Conservation (phyloP, 2,113 vertebrate species). For the Cynocephalus volans region DNA sequence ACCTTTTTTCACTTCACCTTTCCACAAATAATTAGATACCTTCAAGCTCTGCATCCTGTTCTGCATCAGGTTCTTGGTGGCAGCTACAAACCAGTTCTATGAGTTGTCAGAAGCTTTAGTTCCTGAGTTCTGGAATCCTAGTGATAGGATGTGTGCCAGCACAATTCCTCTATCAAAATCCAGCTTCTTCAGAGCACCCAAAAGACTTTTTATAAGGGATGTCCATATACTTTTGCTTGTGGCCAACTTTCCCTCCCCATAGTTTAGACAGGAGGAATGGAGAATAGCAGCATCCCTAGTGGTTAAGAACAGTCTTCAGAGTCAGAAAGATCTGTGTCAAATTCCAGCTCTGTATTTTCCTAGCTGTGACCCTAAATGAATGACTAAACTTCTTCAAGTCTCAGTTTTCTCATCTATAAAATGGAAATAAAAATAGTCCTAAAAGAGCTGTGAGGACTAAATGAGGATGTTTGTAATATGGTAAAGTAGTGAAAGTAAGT, state of each 20-base stretch:
- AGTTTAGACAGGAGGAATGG: constrained; percentile 41
- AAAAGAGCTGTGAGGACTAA: constrained; percentile 30
- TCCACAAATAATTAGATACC: constrained; percentile 59
- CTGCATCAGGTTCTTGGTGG: constrained; percentile 17
- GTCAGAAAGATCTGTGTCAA: constrained; percentile 3
- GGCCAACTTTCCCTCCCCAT: background rate
- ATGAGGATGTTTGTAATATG: constrained; percentile 1
- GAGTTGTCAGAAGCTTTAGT: constrained; percentile 30
- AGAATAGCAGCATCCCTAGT: background rate
- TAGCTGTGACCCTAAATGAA: constrained; percentile 40
- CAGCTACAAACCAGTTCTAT: constrained; percentile 43
- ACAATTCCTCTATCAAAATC: constrained; percentile 57
- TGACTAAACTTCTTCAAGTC: background rate
- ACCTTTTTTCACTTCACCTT: constrained; percentile 52
- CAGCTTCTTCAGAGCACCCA: constrained; percentile 26
- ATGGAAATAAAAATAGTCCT: constrained; percentile 54
- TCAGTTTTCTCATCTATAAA: constrained; percentile 52
- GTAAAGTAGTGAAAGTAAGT: background rate
- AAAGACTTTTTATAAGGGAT: constrained; percentile 52
- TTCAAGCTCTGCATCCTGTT: constrained; percentile 24
- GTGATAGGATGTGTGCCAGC: constrained; percentile 3
- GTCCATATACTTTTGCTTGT: background rate
- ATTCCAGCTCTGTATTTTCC: background rate
- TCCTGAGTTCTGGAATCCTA: constrained; percentile 30
- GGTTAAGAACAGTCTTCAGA: constrained; percentile 3